Percentiles rank a stretch among this genome's conserved stretches.
Evolutionary conservation across 2,888 invertebrate genomes (phyloP).

Genomic region (Hemaris fuciformis): DNA sequence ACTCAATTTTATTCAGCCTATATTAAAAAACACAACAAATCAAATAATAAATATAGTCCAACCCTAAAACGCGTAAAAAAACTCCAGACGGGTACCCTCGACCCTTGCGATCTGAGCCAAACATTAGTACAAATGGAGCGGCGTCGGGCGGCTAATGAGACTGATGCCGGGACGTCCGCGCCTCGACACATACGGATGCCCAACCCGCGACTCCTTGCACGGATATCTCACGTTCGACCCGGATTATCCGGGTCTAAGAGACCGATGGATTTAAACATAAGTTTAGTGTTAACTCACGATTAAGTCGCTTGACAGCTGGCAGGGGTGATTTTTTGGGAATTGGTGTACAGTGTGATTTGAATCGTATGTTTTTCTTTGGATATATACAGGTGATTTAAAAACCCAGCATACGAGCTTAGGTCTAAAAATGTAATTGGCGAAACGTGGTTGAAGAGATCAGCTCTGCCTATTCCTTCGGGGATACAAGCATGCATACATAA

Average conservation of each 20-base stretch:
- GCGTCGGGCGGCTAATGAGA: constrained; percentile 60
- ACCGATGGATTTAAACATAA: constrained; percentile 34
- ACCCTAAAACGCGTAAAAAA: constrained; percentile 18
- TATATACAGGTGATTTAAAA: too few relatives aligned
- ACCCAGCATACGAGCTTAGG: too few relatives aligned
- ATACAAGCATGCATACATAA: too few relatives aligned
- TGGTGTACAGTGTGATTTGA: too few relatives aligned
- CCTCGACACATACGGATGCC: constrained; percentile 57
- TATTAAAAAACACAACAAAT: background rate
- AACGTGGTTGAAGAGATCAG: too few relatives aligned
- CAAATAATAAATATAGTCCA: too few relatives aligned
- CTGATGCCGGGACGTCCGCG: constrained; percentile 53
- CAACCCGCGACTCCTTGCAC: constrained; percentile 3
- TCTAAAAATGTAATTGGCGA: too few relatives aligned
- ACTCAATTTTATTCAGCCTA: background rate
- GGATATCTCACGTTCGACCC: constrained; percentile 51
- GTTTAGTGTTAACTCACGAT: background rate
- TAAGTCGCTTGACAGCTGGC: background rate
- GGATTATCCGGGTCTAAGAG: constrained; percentile 34
- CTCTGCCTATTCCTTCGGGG: too few relatives aligned
- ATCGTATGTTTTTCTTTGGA: too few relatives aligned
- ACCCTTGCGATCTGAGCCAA: constrained; percentile 35
- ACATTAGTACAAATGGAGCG: constrained; percentile 67
- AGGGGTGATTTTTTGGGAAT: background rate
- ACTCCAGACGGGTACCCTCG: constrained; percentile 25